Base-by-base conservation (phyloP, 2,888 invertebrate species). In the Nycteola revayana region DNA sequence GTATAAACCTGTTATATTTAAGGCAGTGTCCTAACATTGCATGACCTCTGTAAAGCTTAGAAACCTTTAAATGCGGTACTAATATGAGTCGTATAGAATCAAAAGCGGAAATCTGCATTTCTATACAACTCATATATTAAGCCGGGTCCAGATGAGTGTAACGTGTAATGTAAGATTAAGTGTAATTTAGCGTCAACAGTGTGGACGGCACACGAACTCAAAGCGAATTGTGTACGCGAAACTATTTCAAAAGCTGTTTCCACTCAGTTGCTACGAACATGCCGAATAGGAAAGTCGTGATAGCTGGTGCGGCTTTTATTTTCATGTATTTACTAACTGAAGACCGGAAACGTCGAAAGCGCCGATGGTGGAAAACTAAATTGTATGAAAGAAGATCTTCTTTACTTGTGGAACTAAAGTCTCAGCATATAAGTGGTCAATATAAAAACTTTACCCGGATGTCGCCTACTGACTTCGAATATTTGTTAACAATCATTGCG, bases 401-500 rank as follows among this genome's bases (percentile, higher is more conserved):
- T 30, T 30, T 26, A 35, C 17, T 36, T 33, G 9, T 11, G 26
- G 29, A 38, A 30, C 30, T 38, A 32, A 36, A 42, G 37, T 42
- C 33, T 37, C 36, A 35, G 5, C 37, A 42, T 17, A 36, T 36
- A 33, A 42, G 30, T 5, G 42, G 42, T 11, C 42, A 42, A 29
- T 38, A 38, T 38, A 33, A 38, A 37, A 42, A 42, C 31, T 42
- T 37, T 37, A 42, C 42, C 28, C 36, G 31, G 42, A 38, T 42
- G 29, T 42, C 35, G 27, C 39, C 27, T 34, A 45, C 36, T 30
- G 42, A 42, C 17, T 45, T 45, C 10, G 36, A 41, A 35, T 32
- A 41, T 36, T 44, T 40, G 26, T 34, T 44, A 36, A 34, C 36
- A 31, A 40, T 28, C 14, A 34, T 40, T 30, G 39, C 27, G 29